Conservation (phyloP, 2,888 invertebrate species). For the Malachius bipustulatus region DNA sequence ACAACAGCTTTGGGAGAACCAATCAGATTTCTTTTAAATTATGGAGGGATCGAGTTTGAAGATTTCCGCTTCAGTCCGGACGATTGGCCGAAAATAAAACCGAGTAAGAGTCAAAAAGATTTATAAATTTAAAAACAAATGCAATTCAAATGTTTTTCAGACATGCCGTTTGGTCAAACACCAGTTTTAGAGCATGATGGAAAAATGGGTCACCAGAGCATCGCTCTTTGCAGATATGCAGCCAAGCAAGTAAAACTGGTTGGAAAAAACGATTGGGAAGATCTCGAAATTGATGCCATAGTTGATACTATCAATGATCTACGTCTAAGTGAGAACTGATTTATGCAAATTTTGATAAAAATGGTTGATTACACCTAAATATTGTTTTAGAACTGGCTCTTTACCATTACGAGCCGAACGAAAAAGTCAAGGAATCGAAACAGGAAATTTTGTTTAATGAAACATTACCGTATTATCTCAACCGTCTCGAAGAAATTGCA, state of each 20-base stretch:
- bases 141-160: constrained; percentile 30
- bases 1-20: constrained; percentile 51
- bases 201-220: constrained; percentile 46
- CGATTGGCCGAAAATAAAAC: constrained; percentile 29
- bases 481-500: constrained; percentile 44
- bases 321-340: constrained; percentile 46
- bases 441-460: constrained; percentile 39
- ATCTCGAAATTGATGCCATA: constrained; percentile 48
- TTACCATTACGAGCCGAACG: constrained; percentile 46
- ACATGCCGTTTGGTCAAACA: constrained; percentile 50
- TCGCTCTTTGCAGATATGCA: constrained; percentile 49
- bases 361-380: too few relatives aligned
- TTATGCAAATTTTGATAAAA: too few relatives aligned
- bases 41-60: constrained; percentile 48
- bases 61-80: constrained; percentile 40
- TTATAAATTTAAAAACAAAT: too few relatives aligned
- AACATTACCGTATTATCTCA: constrained; percentile 45
- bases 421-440: constrained; percentile 39
- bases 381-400: too few relatives aligned
- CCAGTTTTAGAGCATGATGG: constrained; percentile 53
- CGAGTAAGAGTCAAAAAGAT: too few relatives aligned
- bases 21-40: constrained; percentile 48
- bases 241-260: constrained; percentile 47
- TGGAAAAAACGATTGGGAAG: constrained; percentile 47
- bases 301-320: constrained; percentile 51